These are phyloP conservation scores for Garrulus glandarius DNA, from an alignment of 2,797 vertebrate species.

Conservation along the genomic window DNA sequence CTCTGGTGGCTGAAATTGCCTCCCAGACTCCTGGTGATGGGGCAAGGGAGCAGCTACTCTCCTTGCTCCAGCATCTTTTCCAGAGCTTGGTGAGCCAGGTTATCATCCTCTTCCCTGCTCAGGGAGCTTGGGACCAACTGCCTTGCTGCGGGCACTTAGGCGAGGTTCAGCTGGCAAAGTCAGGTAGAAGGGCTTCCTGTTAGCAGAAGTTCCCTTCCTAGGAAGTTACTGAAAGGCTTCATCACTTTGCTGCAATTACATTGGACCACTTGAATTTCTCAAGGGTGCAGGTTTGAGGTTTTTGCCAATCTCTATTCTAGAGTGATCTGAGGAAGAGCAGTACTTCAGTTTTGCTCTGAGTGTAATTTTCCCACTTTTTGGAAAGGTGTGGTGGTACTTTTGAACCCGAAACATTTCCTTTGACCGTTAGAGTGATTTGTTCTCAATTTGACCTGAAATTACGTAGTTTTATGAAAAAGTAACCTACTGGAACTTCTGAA, in stretches of 20 bases:
- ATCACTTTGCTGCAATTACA: not conserved
- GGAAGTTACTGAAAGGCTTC: not conserved
- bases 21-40: not conserved
- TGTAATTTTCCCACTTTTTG: not conserved
- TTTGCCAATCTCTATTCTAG: not conserved
- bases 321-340: not conserved
- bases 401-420: not conserved
- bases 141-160: accelerated
- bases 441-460: not conserved
- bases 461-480: not conserved
- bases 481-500: not conserved
- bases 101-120: not conserved
- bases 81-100: accelerated
- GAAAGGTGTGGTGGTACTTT: not conserved
- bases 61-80: not conserved
- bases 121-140: not conserved
- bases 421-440: not conserved
- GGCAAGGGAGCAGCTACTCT: not conserved
- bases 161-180: not conserved
- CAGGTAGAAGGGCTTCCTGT: not conserved
- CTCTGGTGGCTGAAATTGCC: not conserved
- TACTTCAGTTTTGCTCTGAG: not conserved
- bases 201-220: not conserved
- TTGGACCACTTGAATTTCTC: not conserved
- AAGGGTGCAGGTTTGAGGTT: not conserved